Conservation (phyloP, 2,113 vertebrate genomes). For the Pitta sordida region DNA sequence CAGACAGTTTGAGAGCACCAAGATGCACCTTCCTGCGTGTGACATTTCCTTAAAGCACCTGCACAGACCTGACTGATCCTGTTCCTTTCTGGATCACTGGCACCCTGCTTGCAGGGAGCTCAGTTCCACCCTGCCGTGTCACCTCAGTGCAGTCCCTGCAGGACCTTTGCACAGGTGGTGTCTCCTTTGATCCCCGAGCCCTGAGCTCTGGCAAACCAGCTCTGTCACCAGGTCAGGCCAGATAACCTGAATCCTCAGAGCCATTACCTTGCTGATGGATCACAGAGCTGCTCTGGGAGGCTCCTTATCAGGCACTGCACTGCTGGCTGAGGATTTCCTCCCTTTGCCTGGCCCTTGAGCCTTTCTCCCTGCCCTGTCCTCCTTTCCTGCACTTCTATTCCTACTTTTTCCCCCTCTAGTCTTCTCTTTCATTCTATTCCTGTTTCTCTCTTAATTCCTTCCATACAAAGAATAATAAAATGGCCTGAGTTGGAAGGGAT, state of each 20-base stretch:
- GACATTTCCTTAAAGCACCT: background rate
- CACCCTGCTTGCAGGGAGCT: background rate
- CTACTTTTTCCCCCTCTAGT: background rate
- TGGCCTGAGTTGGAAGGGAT: background rate
- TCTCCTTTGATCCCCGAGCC: background rate
- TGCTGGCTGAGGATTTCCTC: background rate
- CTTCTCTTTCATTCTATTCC: background rate
- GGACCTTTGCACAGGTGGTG: background rate
- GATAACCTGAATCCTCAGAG: background rate
- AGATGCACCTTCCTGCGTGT: background rate
- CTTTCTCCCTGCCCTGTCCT: background rate
- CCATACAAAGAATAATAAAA: background rate
- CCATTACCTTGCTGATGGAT: background rate
- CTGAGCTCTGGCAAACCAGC: background rate
- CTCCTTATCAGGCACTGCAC: background rate
- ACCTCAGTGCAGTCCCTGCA: background rate
- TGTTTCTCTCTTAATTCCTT: background rate
- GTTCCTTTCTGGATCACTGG: background rate
- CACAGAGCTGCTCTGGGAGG: background rate
- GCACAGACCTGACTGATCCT: background rate
- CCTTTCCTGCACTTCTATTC: background rate
- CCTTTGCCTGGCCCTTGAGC: background rate
- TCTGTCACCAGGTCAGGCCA: background rate
- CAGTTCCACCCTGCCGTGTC: background rate
- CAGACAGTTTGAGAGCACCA: background rate